phyloP scores from a whole-genome alignment of 2,888 invertebrate genomes.

The Epinotia bilunana region DNA sequence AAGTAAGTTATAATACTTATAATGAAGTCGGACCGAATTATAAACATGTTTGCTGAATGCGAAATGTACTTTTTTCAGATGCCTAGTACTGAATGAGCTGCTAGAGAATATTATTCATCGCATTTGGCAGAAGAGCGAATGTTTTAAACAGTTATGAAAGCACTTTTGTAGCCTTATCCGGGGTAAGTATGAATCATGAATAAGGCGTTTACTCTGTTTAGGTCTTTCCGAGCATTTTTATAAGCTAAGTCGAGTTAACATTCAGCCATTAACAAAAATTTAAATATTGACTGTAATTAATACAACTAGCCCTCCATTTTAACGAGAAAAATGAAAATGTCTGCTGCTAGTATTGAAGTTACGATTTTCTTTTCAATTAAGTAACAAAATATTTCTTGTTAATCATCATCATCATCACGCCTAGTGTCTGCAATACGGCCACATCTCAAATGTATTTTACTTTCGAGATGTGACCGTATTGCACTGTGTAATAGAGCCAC shows the following conservation, averaged over 20 bases:
- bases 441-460: too few relatives aligned
- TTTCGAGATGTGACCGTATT: too few relatives aligned
- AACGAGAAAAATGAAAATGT: conserved; percentile 8
- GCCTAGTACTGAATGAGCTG: conserved; percentile 50
- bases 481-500: too few relatives aligned
- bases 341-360: conserved; percentile 17
- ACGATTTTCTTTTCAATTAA: conserved; percentile 13
- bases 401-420: too few relatives aligned
- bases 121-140: conserved; percentile 49
- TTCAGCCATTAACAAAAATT: conserved; percentile 9
- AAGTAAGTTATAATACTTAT: too few relatives aligned
- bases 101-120: conserved; percentile 48
- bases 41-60: conserved; percentile 50
- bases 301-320: not conserved
- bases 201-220: conserved; percentile 26
- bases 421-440: too few relatives aligned
- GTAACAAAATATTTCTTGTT: not conserved
- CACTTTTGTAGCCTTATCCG: conserved; percentile 24
- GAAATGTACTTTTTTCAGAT: conserved; percentile 22
- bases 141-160: conserved; percentile 46
- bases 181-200: conserved; percentile 30
- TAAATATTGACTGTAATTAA: conserved; percentile 1
- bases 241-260: not conserved
- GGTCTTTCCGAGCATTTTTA: conserved; percentile 12
- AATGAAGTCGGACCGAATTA: conserved; percentile 9